Conservation (phyloP, 2,888 invertebrate genomes). For the Cosmia trapezina region DNA sequence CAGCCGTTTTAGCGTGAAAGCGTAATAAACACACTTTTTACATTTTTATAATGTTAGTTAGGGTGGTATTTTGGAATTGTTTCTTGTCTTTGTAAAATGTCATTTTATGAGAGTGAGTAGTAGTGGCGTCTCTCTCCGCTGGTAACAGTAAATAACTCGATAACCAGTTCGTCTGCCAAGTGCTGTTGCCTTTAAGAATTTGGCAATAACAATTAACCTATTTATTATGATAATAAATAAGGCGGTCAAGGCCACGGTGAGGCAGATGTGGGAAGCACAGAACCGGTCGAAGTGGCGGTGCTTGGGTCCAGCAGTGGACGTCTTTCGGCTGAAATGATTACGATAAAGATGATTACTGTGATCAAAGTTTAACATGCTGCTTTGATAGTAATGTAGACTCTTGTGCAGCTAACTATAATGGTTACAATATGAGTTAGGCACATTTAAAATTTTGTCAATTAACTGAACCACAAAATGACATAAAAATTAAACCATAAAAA, state of each 20-base stretch:
- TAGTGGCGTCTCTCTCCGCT: not conserved
- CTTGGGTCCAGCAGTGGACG: too few species aligned
- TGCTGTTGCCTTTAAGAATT: not conserved
- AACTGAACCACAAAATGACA: not conserved
- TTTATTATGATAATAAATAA: too few species aligned
- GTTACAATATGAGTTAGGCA: not conserved
- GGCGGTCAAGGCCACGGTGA: too few species aligned
- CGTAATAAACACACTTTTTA: too few species aligned
- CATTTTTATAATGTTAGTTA: too few species aligned
- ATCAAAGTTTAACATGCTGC: not conserved
- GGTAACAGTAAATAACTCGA: not conserved
- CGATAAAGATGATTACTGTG: not conserved
- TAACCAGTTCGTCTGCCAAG: not conserved
- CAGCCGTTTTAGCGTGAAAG: too few species aligned
- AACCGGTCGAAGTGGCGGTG: too few species aligned
- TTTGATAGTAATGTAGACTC: not conserved
- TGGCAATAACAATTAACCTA: not conserved
- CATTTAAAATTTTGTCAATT: not conserved
- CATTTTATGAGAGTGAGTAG: too few species aligned
- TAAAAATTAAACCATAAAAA: not conserved
- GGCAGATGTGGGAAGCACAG: too few species aligned
- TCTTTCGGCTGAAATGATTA: too few species aligned
- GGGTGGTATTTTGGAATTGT: too few species aligned
- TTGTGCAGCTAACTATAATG: not conserved
- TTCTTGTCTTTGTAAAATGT: too few species aligned